Evolutionary conservation across 2,797 vertebrate species (phyloP).

Genomic region (Acanthurus lineatus): DNA sequence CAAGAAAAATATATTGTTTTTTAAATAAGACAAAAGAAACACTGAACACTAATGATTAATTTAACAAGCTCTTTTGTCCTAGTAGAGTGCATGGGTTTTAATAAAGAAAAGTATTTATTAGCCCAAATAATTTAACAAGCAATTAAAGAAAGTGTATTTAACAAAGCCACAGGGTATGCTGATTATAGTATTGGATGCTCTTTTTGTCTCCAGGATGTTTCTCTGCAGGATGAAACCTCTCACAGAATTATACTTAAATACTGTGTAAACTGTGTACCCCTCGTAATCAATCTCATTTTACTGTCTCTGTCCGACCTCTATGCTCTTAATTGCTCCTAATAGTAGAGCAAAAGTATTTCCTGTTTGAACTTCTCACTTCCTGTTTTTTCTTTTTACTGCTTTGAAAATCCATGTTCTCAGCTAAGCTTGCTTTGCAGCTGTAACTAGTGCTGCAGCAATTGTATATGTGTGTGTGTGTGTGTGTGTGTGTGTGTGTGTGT

Average conservation of each 20-base stretch:
- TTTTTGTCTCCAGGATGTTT: slow-evolving; percentile 4
- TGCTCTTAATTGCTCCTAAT: slow-evolving; percentile 79
- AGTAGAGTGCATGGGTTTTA: neutral
- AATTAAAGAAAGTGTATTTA: neutral
- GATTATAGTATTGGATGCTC: neutral
- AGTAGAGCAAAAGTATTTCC: slow-evolving; percentile 89
- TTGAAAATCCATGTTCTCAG: slow-evolving; percentile 80
- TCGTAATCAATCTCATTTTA: slow-evolving; percentile 57
- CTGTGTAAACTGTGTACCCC: neutral
- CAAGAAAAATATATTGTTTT: neutral
- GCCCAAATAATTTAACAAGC: no score
- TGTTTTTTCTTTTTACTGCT: slow-evolving; percentile 82
- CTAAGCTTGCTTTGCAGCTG: slow-evolving; percentile 74
- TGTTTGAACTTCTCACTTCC: slow-evolving; percentile 90
- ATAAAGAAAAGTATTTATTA: neutral
- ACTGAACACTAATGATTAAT: neutral
- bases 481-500: no score
- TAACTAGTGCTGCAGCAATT: no score
- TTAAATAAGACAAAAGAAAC: neutral
- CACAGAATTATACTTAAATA: slow-evolving; percentile 47
- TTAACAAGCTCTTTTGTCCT: neutral
- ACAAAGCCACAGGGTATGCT: neutral
- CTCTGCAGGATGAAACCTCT: slow-evolving; percentile 23
- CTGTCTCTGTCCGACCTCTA: slow-evolving; percentile 63
- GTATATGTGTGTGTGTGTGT: no score